These are phyloP conservation scores for Scaptomyza montana DNA, from an alignment of 1,140 invertebrate species.

Conservation along the genomic window DNA sequence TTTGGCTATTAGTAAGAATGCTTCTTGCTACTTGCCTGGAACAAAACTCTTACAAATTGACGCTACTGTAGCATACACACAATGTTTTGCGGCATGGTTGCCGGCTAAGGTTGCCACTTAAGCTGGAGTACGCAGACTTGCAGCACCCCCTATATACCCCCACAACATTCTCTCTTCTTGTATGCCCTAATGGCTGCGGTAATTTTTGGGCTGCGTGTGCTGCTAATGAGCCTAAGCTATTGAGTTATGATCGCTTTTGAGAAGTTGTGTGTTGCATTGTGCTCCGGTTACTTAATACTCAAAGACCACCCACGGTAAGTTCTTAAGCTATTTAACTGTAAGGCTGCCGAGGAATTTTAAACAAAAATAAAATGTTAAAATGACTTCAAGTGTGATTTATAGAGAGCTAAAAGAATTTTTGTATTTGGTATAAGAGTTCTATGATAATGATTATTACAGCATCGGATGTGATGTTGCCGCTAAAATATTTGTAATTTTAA, in stretches of 20 bases:
- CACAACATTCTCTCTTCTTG: neutral
- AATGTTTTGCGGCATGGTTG: conserved; percentile 31
- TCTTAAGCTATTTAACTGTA: conserved; percentile 42
- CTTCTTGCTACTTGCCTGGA: conserved; percentile 47
- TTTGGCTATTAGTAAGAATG: conserved; percentile 71
- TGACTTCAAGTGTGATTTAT: conserved; percentile 15
- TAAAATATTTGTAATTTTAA: conserved; percentile 9
- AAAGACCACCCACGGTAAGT: conserved; percentile 48
- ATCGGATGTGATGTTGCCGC: conserved; percentile 1
- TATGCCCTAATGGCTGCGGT: conserved; percentile 28
- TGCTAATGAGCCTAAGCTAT: conserved; percentile 70
- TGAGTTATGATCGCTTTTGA: conserved; percentile 69
- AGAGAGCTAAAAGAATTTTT: conserved; percentile 9
- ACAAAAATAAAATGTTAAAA: neutral
- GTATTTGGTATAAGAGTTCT: neutral
- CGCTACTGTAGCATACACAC: conserved; percentile 68
- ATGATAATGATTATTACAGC: conserved; percentile 17
- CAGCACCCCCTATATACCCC: conserved; percentile 23
- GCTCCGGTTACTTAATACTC: conserved; percentile 13
- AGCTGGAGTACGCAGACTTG: neutral
- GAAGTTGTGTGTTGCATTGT: conserved; percentile 32
- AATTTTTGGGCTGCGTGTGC: conserved; percentile 42
- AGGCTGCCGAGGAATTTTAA: conserved; percentile 22
- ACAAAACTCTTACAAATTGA: conserved; percentile 57
- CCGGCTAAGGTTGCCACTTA: conserved; percentile 22